Percentiles rank a stretch among this genome's conserved stretches.
phyloP scores from a whole-genome alignment of 92 coral and sea anemone genomes.

The Palythoa grandiflora region DNA sequence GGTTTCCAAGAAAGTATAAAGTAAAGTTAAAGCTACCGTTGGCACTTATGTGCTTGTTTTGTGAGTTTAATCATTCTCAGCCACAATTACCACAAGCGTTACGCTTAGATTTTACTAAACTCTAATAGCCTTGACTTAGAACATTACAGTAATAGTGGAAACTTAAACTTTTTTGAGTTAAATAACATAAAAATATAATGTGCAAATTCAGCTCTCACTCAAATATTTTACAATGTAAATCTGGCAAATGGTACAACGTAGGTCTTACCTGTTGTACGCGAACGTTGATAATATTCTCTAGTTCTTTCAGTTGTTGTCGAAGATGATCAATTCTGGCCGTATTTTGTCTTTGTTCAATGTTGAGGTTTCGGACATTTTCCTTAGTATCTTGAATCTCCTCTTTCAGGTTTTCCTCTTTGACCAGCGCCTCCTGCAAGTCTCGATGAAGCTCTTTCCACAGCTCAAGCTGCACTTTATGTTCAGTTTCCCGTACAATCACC shows the following conservation, averaged over 20 bases:
- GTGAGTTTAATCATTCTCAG: no score
- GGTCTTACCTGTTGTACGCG: neutral
- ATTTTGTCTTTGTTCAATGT: neutral
- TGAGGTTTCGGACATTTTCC: neutral
- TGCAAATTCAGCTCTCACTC: no score
- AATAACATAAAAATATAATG: no score
- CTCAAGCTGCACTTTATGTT: neutral
- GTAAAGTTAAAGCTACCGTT: no score
- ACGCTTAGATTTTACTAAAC: no score
- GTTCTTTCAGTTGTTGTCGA: neutral
- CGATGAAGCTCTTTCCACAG: neutral
- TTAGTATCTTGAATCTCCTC: neutral
- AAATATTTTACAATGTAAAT: no score
- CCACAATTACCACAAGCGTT: no score
- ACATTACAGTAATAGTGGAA: no score
- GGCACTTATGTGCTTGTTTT: no score
- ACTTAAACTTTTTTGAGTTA: no score
- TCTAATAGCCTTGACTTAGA: no score
- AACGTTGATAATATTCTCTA: neutral
- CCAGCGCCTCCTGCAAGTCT: conserved; percentile 22
- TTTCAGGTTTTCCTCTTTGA: neutral
- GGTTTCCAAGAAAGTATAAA: no score
- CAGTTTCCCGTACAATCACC: conserved; percentile 27
- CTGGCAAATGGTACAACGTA: neutral
- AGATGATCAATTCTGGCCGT: neutral